These are phyloP conservation scores for Diprion similis DNA, from an alignment of 1,140 invertebrate species.

Conservation along the genomic window DNA sequence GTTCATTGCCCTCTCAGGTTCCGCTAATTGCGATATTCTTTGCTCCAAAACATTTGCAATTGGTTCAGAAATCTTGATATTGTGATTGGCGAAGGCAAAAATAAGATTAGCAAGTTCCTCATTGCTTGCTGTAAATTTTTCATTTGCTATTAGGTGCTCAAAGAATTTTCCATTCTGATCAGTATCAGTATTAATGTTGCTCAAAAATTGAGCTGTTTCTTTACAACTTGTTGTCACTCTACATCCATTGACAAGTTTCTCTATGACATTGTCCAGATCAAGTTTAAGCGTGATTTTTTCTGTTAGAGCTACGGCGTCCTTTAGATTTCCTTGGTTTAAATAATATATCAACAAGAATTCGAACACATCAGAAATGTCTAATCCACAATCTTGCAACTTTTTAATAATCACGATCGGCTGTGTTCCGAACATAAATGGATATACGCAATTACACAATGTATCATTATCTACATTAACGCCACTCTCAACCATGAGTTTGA, in stretches of 20 bases:
- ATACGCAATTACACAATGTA: conserved; percentile 61
- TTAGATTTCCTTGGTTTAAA: conserved; percentile 55
- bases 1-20: neutral
- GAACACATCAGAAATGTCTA: conserved; percentile 49
- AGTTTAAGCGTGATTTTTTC: conserved; percentile 53
- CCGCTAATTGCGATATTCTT: neutral
- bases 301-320: conserved; percentile 58
- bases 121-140: neutral
- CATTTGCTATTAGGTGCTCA: conserved; percentile 6
- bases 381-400: conserved; percentile 57
- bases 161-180: conserved; percentile 26
- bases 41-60: neutral
- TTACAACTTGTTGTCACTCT: conserved; percentile 32
- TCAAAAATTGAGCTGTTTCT: conserved; percentile 37
- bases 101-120: conserved; percentile 18
- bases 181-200: conserved; percentile 21
- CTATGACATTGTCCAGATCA: conserved; percentile 46
- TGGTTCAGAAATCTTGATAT: conserved; percentile 7
- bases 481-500: conserved; percentile 60
- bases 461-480: conserved; percentile 61
- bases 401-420: conserved; percentile 58
- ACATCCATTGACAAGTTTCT: conserved; percentile 38
- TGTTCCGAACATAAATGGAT: conserved; percentile 60
- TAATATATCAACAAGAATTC: conserved; percentile 61
- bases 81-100: conserved; percentile 3